A percentile compares a stretch with the other conserved stretches of the same genome.
phyloP scores from a whole-genome alignment of 2,888 invertebrate genomes.

The Heliothis peltigera region DNA sequence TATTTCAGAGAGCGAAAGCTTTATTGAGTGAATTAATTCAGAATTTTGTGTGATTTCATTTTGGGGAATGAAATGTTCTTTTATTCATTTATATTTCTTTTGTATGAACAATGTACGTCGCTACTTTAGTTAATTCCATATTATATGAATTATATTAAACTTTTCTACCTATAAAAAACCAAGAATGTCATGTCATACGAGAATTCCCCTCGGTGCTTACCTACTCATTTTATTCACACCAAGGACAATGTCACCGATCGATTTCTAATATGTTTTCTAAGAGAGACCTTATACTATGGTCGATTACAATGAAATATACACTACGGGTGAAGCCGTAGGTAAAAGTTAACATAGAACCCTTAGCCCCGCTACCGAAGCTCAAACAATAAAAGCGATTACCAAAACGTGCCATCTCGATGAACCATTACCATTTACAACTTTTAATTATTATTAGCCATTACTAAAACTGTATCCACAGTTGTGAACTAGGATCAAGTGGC shows the following conservation, averaged over 20 bases:
- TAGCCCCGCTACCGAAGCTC: slow-evolving; percentile 7
- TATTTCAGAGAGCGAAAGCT: slow-evolving; percentile 39
- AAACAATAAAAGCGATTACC: slow-evolving; percentile 46
- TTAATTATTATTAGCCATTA: slow-evolving; percentile 50
- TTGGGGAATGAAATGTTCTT: slow-evolving; percentile 22
- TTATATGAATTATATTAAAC: no score
- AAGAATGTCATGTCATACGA: neutral
- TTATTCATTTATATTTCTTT: slow-evolving; percentile 21
- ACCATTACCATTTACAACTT: slow-evolving; percentile 45
- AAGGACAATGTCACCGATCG: neutral
- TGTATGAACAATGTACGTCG: neutral
- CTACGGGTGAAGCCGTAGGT: no score
- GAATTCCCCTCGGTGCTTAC: neutral
- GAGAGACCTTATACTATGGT: no score
- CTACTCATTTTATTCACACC: neutral
- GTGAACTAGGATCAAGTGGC: slow-evolving; percentile 38
- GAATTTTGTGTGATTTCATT: slow-evolving; percentile 54
- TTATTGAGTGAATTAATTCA: slow-evolving; percentile 58
- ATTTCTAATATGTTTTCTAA: no score
- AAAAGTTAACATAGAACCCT: neutral
- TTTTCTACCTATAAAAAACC: no score
- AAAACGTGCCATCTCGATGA: slow-evolving; percentile 34
- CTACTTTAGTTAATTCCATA: no score
- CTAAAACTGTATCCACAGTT: slow-evolving; percentile 54
- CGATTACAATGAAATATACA: no score